A percentile compares a stretch with the other conserved stretches of the same genome.
Conservation (phyloP, 2,797 vertebrate genomes). For the Clarias fuscus region DNA sequence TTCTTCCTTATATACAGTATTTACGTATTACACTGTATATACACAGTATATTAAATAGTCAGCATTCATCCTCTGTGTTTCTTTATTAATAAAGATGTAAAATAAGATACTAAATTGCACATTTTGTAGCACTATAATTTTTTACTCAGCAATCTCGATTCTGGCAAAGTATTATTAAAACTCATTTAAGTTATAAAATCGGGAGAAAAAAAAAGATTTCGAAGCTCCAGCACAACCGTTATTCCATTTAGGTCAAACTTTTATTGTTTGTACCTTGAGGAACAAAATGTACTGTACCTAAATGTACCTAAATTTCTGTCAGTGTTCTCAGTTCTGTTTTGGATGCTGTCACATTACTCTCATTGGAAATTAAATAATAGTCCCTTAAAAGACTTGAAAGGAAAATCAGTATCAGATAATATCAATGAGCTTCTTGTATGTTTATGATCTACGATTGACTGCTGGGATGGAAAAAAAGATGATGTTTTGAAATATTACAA, state of each 20-base stretch:
- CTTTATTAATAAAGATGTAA: background rate
- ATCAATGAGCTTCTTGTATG: background rate
- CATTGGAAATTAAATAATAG: background rate
- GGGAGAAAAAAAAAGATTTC: too few relatives aligned
- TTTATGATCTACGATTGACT: background rate
- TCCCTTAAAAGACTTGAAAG: background rate
- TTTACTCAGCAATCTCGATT: background rate
- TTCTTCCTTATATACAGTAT: background rate
- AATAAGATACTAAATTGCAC: background rate
- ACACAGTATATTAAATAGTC: too few relatives aligned
- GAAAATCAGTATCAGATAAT: background rate
- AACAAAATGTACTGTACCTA: constrained; percentile 9
- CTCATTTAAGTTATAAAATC: background rate
- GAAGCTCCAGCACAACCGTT: background rate
- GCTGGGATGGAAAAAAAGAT: background rate
- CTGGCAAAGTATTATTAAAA: background rate
- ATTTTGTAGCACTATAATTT: background rate
- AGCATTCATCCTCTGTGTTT: too few relatives aligned
- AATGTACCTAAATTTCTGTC: background rate
- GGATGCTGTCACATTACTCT: background rate
- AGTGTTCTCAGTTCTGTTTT: background rate
- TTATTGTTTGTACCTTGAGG: constrained; percentile 6
- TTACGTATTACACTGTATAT: too few relatives aligned
- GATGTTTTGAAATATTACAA: background rate
- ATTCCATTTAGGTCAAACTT: background rate